Evolutionary conservation across 2,797 vertebrate species (phyloP).

Genomic region (Nannoperca australis): DNA sequence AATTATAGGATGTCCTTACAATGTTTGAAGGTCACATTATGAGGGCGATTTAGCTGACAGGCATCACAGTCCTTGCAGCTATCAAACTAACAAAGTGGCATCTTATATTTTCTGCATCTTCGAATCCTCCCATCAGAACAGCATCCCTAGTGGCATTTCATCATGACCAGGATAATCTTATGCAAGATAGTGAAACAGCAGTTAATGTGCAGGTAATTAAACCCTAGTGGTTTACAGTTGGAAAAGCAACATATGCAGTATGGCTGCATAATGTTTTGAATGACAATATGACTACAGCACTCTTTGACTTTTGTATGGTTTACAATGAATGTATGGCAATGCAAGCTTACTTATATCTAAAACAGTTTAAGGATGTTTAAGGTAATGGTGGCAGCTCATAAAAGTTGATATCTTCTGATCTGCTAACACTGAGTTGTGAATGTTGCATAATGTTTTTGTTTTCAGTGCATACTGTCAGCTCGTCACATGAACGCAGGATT

Average conservation of each 20-base stretch:
- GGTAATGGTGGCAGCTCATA: slow-evolving; percentile 9
- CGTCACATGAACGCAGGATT: neutral
- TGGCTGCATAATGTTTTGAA: slow-evolving; percentile 48
- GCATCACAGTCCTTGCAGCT: slow-evolving; percentile 62
- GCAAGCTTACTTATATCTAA: neutral
- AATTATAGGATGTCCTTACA: slow-evolving; percentile 69
- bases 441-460: slow-evolving; percentile 19
- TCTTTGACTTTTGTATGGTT: neutral
- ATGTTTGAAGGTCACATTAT: slow-evolving; percentile 70
- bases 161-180: slow-evolving; percentile 90
- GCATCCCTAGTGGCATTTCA: slow-evolving; percentile 86
- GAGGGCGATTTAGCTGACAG: slow-evolving; percentile 67
- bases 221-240: slow-evolving; percentile 87
- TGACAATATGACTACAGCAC: slow-evolving; percentile 8
- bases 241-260: slow-evolving; percentile 73
- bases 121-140: slow-evolving; percentile 78
- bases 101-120: slow-evolving; percentile 76
- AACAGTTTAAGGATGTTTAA: slow-evolving; percentile 5
- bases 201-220: slow-evolving; percentile 91
- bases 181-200: slow-evolving; percentile 91
- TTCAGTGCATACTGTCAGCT: neutral
- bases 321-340: slow-evolving; percentile 2
- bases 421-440: slow-evolving; percentile 8
- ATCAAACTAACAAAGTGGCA: slow-evolving; percentile 79
- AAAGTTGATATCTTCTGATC: slow-evolving; percentile 8